phyloP scores from a whole-genome alignment of 2,797 vertebrate genomes.

The Manis crassicaudata region DNA sequence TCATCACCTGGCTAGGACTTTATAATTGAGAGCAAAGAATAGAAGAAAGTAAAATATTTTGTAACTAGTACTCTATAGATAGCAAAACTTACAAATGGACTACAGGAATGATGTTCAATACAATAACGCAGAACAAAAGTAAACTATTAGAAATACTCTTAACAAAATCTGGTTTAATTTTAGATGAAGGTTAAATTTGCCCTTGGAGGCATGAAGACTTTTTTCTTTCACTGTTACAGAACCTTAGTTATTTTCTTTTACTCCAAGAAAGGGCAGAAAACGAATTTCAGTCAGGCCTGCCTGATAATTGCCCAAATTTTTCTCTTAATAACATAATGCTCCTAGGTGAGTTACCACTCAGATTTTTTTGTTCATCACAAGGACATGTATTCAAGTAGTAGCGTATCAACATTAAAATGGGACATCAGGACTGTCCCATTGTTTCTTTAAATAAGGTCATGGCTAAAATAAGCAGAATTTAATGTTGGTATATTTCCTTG shows the following conservation, averaged over 20 bases:
- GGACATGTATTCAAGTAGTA: not conserved
- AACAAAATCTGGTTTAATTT: constrained; percentile 49
- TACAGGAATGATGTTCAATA: constrained; percentile 52
- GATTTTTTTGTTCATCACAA: not conserved
- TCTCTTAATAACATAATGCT: not conserved
- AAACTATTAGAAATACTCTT: constrained; percentile 74
- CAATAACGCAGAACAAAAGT: constrained; percentile 69
- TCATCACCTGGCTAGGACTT: constrained; percentile 85
- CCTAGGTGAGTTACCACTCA: not conserved
- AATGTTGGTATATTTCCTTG: not conserved
- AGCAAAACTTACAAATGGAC: constrained; percentile 54
- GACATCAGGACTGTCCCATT: not conserved
- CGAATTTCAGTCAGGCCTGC: not conserved
- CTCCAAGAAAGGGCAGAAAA: not conserved
- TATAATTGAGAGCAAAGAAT: constrained; percentile 82
- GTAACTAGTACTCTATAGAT: not conserved
- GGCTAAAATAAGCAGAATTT: not conserved
- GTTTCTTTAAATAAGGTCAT: not conserved
- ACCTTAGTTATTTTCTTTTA: constrained; percentile 35
- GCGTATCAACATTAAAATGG: not conserved
- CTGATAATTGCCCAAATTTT: not conserved
- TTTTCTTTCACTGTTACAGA: constrained; percentile 64
- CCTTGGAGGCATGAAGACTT: constrained; percentile 60
- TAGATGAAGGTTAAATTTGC: constrained; percentile 75
- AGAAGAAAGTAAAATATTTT: constrained; percentile 74